Base-by-base conservation (phyloP, 2,888 invertebrate species). In the Dicyrtomina minuta region DNA sequence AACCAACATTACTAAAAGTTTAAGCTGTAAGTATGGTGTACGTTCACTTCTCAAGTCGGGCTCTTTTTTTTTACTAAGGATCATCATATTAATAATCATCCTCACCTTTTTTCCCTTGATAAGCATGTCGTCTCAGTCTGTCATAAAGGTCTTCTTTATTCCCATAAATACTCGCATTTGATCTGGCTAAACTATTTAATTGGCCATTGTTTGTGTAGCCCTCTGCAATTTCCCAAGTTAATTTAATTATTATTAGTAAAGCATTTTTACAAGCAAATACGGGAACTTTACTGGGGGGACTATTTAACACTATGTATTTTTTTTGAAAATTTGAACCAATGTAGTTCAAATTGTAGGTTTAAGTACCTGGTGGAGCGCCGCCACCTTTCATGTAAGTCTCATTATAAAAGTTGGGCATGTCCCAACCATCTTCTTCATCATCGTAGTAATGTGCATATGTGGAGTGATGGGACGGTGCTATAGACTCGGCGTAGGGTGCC, bases 341-440 rank as follows among this genome's bases (percentile, higher is more conserved):
- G n/a, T n/a, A n/a, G n/a, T n/a, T n/a, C n/a, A n/a, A n/a, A n/a
- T n/a, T n/a, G n/a, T n/a, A n/a, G n/a, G n/a, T 43, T 24, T 24
- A 22, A 33, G n/a, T 27, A 49, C 39, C 22, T 12, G 51, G 39
- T 66, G 17, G 10, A 33, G 17, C 41, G 4, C 39, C 43, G 22
- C 17, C 27, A 64, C 93, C 93, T 84, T 95, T 95, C 93, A 95
- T 93, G 81, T 95, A 95, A 1, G 94, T 93, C 83, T 95, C 95
- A 82, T 94, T 94, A 84, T 95, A 95, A 83, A 95, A 95, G 83
- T 95, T 95, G 0, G 95, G 95, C 95, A 95, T 95, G 81, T 95
- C 95, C 95, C 95, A 95, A 58, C 94, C 95, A 79, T 95, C 95
- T 82, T 95, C 95, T 81, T 95, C 95, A 79, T 95, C 94, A 81